Evolutionary conservation across 2,113 vertebrate species (phyloP).

Genomic region (Boulengeromyrus knoepffleri): DNA sequence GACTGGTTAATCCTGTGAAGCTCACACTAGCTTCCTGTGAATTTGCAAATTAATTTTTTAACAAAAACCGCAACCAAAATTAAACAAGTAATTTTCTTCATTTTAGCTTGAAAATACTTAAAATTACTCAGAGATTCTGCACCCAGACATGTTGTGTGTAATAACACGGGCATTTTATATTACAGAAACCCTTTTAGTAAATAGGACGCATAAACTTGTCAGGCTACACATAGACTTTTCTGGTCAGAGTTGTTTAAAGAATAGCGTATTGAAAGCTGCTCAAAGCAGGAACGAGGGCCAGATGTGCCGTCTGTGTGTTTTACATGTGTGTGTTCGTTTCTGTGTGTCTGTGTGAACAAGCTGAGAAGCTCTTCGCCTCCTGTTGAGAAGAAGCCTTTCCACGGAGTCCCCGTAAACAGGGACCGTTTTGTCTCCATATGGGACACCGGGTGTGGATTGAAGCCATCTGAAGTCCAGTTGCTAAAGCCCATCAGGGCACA

Average conservation of each 20-base stretch:
- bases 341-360: conserved; percentile 27
- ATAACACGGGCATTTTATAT: conserved; percentile 33
- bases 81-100: conserved; percentile 33
- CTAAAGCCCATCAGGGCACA: conserved; percentile 72
- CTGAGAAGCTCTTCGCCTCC: neutral
- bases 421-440: conserved; percentile 21
- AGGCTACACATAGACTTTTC: conserved; percentile 45
- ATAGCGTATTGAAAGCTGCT: conserved; percentile 27
- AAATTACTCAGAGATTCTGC: conserved; percentile 39
- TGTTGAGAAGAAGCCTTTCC: conserved; percentile 32
- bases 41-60: conserved; percentile 33
- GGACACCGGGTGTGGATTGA: conserved; percentile 31
- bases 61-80: conserved; percentile 39
- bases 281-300: conserved; percentile 37
- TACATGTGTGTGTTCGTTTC: conserved; percentile 23
- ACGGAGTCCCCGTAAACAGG: conserved; percentile 8
- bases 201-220: conserved; percentile 39
- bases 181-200: conserved; percentile 44
- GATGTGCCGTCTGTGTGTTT: conserved; percentile 21
- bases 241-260: conserved; percentile 45
- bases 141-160: conserved; percentile 15
- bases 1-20: conserved; percentile 40
- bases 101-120: conserved; percentile 43
- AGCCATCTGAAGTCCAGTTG: conserved; percentile 29
- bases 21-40: conserved; percentile 29